A percentile compares a stretch with the other conserved stretches of the same genome.
These are phyloP conservation scores for Pteropus alecto DNA, from an alignment of 2,113 vertebrate genomes.

Conservation along the genomic window DNA sequence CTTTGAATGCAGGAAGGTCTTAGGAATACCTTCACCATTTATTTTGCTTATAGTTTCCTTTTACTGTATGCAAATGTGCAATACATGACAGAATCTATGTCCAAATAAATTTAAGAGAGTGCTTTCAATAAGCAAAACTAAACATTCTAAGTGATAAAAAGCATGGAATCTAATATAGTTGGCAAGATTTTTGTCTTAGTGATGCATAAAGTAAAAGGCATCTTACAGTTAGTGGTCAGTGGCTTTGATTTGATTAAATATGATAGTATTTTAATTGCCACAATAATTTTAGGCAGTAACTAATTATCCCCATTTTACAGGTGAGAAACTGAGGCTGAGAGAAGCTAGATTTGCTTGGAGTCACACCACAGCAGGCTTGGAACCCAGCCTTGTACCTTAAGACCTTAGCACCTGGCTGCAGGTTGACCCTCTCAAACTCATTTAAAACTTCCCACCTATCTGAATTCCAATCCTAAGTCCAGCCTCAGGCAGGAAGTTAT, in stretches of 20 bases:
- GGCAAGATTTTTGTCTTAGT: not conserved
- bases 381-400: not conserved
- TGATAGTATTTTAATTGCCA: not conserved
- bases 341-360: not conserved
- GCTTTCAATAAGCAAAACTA: conserved; percentile 47
- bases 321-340: not conserved
- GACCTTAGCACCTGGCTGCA: not conserved
- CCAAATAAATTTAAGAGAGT: conserved; percentile 38
- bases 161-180: not conserved
- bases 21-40: not conserved
- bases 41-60: conserved; percentile 7
- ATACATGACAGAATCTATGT: not conserved
- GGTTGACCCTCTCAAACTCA: not conserved
- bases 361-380: not conserved
- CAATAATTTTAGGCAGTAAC: not conserved
- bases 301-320: not conserved
- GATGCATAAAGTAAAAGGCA: not conserved
- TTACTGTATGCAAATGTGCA: not conserved
- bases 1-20: not conserved
- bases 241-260: not conserved
- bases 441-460: not conserved
- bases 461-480: conserved; percentile 20
- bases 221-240: not conserved
- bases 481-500: conserved; percentile 19
- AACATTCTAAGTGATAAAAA: conserved; percentile 51